Base-by-base conservation (phyloP, 2,113 vertebrate genomes). In the Chaetops frenatus region DNA sequence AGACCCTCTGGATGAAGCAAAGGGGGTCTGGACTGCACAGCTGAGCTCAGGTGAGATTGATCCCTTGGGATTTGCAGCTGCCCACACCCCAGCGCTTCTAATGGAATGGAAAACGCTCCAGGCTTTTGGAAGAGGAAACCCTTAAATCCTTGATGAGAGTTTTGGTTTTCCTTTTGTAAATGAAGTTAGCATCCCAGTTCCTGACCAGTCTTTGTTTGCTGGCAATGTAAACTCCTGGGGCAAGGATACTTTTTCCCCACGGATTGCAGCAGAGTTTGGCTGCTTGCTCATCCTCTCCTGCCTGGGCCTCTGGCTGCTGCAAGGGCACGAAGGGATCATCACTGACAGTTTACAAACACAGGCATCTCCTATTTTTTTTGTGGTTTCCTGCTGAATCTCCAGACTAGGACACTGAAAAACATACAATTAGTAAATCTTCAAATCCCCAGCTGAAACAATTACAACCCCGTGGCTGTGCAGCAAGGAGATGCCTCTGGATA, bases 261-360 rank as follows among this genome's bases (percentile, higher is more conserved):
- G 0, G 15, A 44, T 74, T 88, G 85, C 88, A 77, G 85, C 50
- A 80, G 88, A 53, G 54, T 57, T 89, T 88, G 71, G 88, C 88
- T 65, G 50, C 54, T 80, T 54, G 82, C 47, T 94, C 90, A 58
- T 88, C 67, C 64, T 80, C 79, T 95, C 79, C 73, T 72, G 40
- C 62, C n/a, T 64, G 58, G 85, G 78, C 81, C 94, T 77, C 91
- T 61, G 85, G 81, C 85, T 92, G 88, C 79, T 78, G 82, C 44
- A 33, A 88, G 90, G 88, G 90, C 88, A 96, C 0, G 27, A 36
- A 86, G 60, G 72, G 72, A 92, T 94, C 90, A 79, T 78, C 51
- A 9, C 71, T 92, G 86, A 86, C 83, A 58, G 87, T 96, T 95
- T 95, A 95, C 91, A 95, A 92, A 95, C 93, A 95, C 57, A 95